A percentile compares a stretch with the other conserved stretches of the same genome.
These are phyloP conservation scores for Erpobdella octoculata DNA, from an alignment of 2,888 invertebrate genomes.

Conservation along the genomic window DNA sequence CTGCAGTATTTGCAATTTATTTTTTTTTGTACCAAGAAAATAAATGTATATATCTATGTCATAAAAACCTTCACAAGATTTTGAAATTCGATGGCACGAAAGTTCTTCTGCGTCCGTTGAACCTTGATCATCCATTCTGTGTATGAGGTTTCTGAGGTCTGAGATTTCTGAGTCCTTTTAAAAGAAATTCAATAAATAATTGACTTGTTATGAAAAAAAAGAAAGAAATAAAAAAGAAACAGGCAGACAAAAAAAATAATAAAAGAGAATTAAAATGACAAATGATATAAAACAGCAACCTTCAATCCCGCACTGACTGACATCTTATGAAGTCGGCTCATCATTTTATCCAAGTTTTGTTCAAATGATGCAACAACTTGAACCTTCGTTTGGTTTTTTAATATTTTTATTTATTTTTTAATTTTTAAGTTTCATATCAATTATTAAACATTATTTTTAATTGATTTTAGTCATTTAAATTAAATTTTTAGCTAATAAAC, in stretches of 20 bases:
- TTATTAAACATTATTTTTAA: too few relatives aligned
- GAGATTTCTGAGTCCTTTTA: background rate
- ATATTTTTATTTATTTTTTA: too few relatives aligned
- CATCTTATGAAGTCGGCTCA: background rate
- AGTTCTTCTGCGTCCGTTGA: background rate
- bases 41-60: background rate
- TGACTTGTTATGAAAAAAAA: too few relatives aligned
- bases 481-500: too few relatives aligned
- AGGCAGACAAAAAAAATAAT: too few relatives aligned
- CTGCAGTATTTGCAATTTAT: background rate
- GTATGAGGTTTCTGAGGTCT: background rate
- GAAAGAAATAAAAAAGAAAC: too few relatives aligned
- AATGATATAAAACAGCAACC: too few relatives aligned
- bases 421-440: too few relatives aligned
- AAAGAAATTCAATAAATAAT: background rate
- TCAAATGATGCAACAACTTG: background rate
- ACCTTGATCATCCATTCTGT: background rate
- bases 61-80: background rate
- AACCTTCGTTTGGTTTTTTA: too few relatives aligned
- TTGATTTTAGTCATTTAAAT: too few relatives aligned
- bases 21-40: background rate
- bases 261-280: too few relatives aligned
- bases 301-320: too few relatives aligned
- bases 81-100: background rate
- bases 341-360: slow-evolving; percentile 5